These are phyloP conservation scores for Hydrozoanthus tunicans DNA, from an alignment of 64 coral and sea anemone genomes.

Conservation along the genomic window DNA sequence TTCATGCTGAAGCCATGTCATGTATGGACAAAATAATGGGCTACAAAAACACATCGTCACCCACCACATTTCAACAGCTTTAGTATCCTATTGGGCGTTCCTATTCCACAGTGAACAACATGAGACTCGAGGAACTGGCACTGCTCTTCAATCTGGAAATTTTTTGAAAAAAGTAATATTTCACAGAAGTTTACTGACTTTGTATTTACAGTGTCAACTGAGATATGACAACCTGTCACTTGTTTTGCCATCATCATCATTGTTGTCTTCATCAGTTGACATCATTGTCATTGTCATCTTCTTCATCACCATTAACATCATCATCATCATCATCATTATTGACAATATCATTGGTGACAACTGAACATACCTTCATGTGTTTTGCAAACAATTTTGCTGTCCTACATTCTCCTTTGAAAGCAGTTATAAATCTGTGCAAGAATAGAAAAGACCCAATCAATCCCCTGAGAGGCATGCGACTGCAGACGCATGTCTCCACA, in stretches of 20 bases:
- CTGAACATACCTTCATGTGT: slow-evolving; percentile 84
- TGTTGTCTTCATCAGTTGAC: too few relatives aligned
- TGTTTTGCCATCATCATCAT: neutral
- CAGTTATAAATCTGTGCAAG: slow-evolving; percentile 44
- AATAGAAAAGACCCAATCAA: neutral
- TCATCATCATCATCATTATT: neutral
- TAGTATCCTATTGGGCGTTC: slow-evolving; percentile 89
- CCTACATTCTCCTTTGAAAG: slow-evolving; percentile 79
- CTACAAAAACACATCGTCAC: neutral
- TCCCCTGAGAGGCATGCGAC: too few relatives aligned
- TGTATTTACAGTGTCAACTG: neutral
- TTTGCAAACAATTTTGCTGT: slow-evolving; percentile 88
- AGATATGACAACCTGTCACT: neutral
- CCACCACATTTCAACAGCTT: slow-evolving; percentile 86
- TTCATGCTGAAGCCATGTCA: too few relatives aligned
- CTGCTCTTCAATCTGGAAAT: slow-evolving; percentile 83
- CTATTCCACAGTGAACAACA: slow-evolving; percentile 88
- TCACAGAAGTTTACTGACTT: too few relatives aligned
- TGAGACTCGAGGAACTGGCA: slow-evolving; percentile 79
- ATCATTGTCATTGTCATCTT: neutral
- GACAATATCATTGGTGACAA: neutral
- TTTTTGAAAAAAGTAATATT: neutral
- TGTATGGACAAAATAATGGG: neutral
- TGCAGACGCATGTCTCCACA: too few relatives aligned
- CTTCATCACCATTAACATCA: neutral